phyloP scores from a whole-genome alignment of 2,113 vertebrate species.

The Brachyhypopomus gauderio region DNA sequence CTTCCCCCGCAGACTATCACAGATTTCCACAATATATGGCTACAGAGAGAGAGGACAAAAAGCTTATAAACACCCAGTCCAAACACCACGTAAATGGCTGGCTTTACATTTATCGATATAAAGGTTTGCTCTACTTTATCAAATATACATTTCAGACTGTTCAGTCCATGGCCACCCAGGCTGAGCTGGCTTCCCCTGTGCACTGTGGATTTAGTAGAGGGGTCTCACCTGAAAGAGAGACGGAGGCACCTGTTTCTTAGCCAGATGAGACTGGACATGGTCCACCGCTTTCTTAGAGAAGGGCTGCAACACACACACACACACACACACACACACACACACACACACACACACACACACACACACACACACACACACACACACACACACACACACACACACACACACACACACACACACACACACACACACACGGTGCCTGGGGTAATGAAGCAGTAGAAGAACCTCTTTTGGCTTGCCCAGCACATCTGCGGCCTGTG shows the following conservation, averaged over 20 bases:
- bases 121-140: too few species aligned
- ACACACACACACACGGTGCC: too few species aligned
- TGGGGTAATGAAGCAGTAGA: too few species aligned
- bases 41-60: slow-evolving; percentile 45
- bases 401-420: too few species aligned
- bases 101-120: not conserved
- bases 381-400: not conserved
- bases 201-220: not conserved
- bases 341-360: too few species aligned
- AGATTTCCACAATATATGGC: slow-evolving; percentile 97
- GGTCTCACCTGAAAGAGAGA: slow-evolving; percentile 89
- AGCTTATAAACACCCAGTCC: not conserved
- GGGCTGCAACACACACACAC: slow-evolving; percentile 74
- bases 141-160: too few species aligned
- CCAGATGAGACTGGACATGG: slow-evolving; percentile 90
- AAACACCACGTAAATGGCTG: not conserved
- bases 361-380: too few species aligned
- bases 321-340: slow-evolving; percentile 9
- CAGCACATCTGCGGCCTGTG: too few species aligned
- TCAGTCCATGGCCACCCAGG: too few species aligned
- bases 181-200: too few species aligned
- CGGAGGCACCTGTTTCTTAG: slow-evolving; percentile 90
- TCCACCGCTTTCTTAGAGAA: slow-evolving; percentile 96
- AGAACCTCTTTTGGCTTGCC: too few species aligned
- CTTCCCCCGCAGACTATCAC: slow-evolving; percentile 91